These are phyloP conservation scores for Grammomys dolichurus DNA, from an alignment of 2,113 vertebrate genomes.

Conservation along the genomic window DNA sequence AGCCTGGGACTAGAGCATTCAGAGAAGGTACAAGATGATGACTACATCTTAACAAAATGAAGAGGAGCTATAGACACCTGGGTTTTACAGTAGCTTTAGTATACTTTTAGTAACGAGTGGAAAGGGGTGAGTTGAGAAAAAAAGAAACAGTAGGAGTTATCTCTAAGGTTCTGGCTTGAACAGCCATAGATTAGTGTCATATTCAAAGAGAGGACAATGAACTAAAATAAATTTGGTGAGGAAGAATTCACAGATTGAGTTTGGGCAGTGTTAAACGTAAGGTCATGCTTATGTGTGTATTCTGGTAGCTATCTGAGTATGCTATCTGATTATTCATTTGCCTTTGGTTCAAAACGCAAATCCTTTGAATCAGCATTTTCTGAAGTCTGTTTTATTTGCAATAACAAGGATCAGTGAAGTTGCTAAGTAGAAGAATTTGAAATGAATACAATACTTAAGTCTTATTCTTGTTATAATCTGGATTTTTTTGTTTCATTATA, in stretches of 20 bases:
- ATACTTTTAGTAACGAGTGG: neutral
- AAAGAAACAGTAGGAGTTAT: neutral
- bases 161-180: neutral
- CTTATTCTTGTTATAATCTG: neutral
- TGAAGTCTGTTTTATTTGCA: neutral
- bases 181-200: neutral
- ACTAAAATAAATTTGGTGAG: neutral
- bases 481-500: neutral
- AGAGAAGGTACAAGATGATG: neutral
- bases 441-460: neutral
- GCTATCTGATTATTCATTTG: neutral
- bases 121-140: neutral
- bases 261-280: neutral
- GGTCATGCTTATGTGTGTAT: neutral
- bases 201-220: neutral
- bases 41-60: neutral
- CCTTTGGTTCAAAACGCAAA: conserved; percentile 16
- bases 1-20: neutral
- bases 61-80: neutral
- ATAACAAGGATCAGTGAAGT: neutral
- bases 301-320: neutral
- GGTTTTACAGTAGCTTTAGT: neutral
- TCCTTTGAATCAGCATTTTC: neutral
- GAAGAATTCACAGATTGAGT: neutral
- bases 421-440: conserved; percentile 31